These are phyloP conservation scores for Blomia tropicalis DNA, from an alignment of 2,888 invertebrate genomes.

Conservation along the genomic window DNA sequence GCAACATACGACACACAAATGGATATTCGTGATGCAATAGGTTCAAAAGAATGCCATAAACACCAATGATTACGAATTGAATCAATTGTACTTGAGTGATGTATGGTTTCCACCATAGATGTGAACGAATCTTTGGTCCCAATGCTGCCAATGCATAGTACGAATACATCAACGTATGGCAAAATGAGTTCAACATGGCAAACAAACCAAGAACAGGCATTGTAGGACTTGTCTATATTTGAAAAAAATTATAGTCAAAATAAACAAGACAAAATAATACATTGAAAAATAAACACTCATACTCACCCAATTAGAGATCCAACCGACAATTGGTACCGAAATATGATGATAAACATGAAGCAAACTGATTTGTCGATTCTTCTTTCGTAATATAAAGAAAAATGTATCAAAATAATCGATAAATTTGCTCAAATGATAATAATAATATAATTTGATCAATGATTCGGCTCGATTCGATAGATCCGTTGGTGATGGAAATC, in stretches of 20 bases:
- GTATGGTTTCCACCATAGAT: conserved; percentile 23
- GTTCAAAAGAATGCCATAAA: conserved; percentile 12
- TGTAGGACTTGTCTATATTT: conserved; percentile 13
- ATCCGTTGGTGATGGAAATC: conserved; percentile 13
- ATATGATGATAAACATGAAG: conserved; percentile 24
- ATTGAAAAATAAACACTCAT: background rate
- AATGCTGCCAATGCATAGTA: conserved; percentile 20
- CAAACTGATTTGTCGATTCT: conserved; percentile 18
- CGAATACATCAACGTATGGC: conserved; percentile 17
- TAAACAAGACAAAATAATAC: background rate
- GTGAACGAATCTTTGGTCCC: conserved; percentile 9
- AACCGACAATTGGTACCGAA: conserved; percentile 21
- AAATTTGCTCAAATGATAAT: conserved; percentile 16
- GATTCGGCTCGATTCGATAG: background rate
- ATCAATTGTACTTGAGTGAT: conserved; percentile 19
- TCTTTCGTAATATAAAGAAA: conserved; percentile 22
- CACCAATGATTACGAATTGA: conserved; percentile 18
- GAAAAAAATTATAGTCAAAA: background rate
- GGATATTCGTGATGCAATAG: conserved; percentile 14
- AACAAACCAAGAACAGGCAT: conserved; percentile 19
- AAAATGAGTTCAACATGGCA: conserved; percentile 12
- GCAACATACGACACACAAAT: conserved; percentile 6
- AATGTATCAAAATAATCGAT: conserved; percentile 23
- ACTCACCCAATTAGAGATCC: conserved; percentile 20
- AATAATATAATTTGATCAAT: conserved; percentile 8